Percentiles rank a stretch among this genome's conserved stretches.
phyloP scores from a whole-genome alignment of 2,888 invertebrate genomes.

The Neoaliturus tenellus region DNA sequence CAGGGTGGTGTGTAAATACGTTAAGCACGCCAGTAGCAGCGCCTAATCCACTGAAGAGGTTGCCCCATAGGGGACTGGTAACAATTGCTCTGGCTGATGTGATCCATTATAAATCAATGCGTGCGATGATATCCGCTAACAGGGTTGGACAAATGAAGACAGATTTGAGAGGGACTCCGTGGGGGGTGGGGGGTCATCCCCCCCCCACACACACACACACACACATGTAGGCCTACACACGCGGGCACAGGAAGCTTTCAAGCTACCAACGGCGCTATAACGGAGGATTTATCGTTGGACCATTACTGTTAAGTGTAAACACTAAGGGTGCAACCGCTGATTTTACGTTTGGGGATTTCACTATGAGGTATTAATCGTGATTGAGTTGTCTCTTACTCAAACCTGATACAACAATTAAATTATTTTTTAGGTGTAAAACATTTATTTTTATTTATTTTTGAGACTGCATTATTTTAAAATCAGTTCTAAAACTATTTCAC shows the following conservation, averaged over 20 bases:
- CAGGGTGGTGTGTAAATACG: conserved; percentile 22
- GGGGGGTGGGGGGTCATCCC: not conserved
- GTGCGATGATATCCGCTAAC: conserved; percentile 43
- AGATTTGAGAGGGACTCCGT: conserved; percentile 11
- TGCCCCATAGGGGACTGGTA: not conserved
- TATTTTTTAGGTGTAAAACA: too few relatives aligned
- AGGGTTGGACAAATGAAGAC: conserved; percentile 53
- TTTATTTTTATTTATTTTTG: too few relatives aligned
- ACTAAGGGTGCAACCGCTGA: too few relatives aligned
- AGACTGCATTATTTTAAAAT: too few relatives aligned
- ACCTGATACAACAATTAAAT: too few relatives aligned
- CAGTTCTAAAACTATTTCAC: too few relatives aligned
- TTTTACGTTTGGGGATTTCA: too few relatives aligned
- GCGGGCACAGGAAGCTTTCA: conserved; percentile 24
- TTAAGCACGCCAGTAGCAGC: not conserved
- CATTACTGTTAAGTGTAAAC: conserved; percentile 22
- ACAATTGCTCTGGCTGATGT: conserved; percentile 25
- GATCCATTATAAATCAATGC: conserved; percentile 52
- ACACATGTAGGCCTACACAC: conserved; percentile 5
- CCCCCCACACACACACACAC: conserved; percentile 10
- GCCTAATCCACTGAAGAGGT: conserved; percentile 19
- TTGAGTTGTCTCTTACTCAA: too few relatives aligned
- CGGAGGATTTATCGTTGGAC: not conserved
- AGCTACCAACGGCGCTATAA: not conserved
- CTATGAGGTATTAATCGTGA: too few relatives aligned